Conservation (phyloP, 2,888 invertebrate species). For the Hymenopus coronatus region DNA sequence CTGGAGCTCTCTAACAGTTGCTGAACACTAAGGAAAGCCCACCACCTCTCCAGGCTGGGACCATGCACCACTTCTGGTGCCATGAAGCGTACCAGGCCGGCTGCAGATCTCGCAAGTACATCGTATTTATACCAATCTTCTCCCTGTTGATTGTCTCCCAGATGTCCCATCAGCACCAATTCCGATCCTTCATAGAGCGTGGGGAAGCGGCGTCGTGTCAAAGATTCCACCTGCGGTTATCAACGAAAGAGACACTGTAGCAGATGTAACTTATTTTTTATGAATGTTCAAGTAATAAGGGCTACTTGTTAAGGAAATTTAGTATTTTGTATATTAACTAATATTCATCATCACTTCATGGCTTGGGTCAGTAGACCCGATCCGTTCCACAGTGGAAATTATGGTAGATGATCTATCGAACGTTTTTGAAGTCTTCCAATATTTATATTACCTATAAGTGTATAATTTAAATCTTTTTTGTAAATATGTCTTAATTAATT, state of each 20-base stretch:
- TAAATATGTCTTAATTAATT: too few relatives aligned
- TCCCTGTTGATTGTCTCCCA: slow-evolving; percentile 30
- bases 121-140: neutral
- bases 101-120: neutral
- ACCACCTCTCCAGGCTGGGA: slow-evolving; percentile 54
- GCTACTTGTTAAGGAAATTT: too few relatives aligned
- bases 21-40: slow-evolving; percentile 66
- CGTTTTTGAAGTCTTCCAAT: too few relatives aligned
- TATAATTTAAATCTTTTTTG: too few relatives aligned
- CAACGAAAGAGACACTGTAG: neutral
- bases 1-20: slow-evolving; percentile 50
- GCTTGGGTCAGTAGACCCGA: too few relatives aligned
- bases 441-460: too few relatives aligned
- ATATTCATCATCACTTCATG: too few relatives aligned
- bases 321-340: too few relatives aligned
- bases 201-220: slow-evolving; percentile 57
- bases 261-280: too few relatives aligned
- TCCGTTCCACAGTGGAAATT: too few relatives aligned
- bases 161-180: slow-evolving; percentile 59
- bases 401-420: too few relatives aligned
- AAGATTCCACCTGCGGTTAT: slow-evolving; percentile 48
- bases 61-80: neutral
- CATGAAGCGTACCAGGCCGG: neutral
- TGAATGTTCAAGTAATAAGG: too few relatives aligned
- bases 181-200: slow-evolving; percentile 63